A percentile compares a stretch with the other conserved stretches of the same genome.
Conservation (phyloP, 2,797 vertebrate genomes). For the Presbytis comata region DNA sequence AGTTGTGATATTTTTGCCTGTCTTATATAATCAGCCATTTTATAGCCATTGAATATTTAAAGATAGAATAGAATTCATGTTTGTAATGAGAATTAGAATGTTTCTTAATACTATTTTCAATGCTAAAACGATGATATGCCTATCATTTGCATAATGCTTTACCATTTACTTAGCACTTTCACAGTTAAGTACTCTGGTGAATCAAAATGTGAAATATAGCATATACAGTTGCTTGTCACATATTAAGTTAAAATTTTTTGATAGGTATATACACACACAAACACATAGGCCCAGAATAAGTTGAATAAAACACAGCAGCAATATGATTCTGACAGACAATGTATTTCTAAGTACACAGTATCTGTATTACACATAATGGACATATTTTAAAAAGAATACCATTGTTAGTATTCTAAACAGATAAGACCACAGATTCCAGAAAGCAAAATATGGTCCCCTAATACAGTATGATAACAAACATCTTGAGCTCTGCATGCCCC, state of each 20-base stretch:
- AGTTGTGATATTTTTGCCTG: constrained; percentile 22
- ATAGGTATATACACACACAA: no score
- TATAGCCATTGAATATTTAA: constrained; percentile 44
- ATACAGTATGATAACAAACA: constrained; percentile 67
- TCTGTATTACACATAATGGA: not conserved
- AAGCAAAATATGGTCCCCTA: constrained; percentile 59
- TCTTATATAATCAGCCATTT: constrained; percentile 16
- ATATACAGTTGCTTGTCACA: not conserved
- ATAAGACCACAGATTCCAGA: not conserved
- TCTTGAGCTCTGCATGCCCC: constrained; percentile 83
- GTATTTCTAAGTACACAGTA: constrained; percentile 34
- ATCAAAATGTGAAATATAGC: constrained; percentile 2
- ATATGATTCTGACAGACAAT: not conserved
- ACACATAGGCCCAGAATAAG: not conserved
- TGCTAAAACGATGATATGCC: not conserved
- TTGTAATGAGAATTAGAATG: constrained; percentile 23
- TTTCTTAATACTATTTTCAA: constrained; percentile 43
- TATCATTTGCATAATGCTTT: constrained; percentile 32
- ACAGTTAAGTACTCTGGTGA: not conserved
- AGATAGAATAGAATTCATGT: constrained; percentile 14
- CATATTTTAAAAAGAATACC: constrained; percentile 42
- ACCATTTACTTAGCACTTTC: constrained; percentile 11
- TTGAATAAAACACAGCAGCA: not conserved
- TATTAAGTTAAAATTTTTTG: not conserved
- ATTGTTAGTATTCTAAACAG: constrained; percentile 48